Evolutionary conservation across 2,888 invertebrate species (phyloP).

Genomic region (Monopis laevigella): DNA sequence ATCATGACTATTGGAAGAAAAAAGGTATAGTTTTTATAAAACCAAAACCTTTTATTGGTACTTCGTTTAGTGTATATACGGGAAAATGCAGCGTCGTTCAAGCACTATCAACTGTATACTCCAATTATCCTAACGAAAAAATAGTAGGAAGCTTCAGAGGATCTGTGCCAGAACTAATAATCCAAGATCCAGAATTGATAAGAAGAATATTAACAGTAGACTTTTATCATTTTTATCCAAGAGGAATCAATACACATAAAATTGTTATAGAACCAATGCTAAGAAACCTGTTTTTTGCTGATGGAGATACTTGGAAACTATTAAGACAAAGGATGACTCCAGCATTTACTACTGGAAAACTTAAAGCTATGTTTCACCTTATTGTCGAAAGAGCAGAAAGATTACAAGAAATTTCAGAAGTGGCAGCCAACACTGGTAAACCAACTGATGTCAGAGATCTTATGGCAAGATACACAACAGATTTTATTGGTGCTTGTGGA

Average conservation of each 20-base stretch:
- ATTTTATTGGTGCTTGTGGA: slow-evolving; percentile 47
- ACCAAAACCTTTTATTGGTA: slow-evolving; percentile 17
- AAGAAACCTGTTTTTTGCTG: slow-evolving; percentile 16
- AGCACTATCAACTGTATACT: slow-evolving; percentile 13
- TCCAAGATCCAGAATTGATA: slow-evolving; percentile 18
- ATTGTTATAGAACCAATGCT: slow-evolving; percentile 12
- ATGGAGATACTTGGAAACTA: slow-evolving; percentile 20
- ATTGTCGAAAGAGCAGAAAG: slow-evolving; percentile 18
- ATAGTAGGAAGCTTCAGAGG: slow-evolving; percentile 17
- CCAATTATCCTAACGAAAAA: slow-evolving; percentile 17
- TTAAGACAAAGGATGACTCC: slow-evolving; percentile 20
- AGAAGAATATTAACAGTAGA: slow-evolving; percentile 17
- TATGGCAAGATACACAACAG: slow-evolving; percentile 19
- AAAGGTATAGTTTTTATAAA: slow-evolving; percentile 17
- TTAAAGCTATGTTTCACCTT: slow-evolving; percentile 22
- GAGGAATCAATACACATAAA: slow-evolving; percentile 14
- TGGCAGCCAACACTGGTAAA: not conserved
- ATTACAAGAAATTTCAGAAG: slow-evolving; percentile 11
- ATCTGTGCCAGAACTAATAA: slow-evolving; percentile 14
- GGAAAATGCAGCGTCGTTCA: slow-evolving; percentile 2
- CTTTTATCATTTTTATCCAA: slow-evolving; percentile 14
- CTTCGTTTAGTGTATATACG: slow-evolving; percentile 4
- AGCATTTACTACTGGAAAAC: slow-evolving; percentile 20
- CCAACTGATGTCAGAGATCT: slow-evolving; percentile 14
- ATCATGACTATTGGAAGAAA: slow-evolving; percentile 17